Evolutionary conservation across 2,113 vertebrate genomes (phyloP), one percentile per base, ranked within the genome.

Genomic region (Saguinus midas): DNA sequence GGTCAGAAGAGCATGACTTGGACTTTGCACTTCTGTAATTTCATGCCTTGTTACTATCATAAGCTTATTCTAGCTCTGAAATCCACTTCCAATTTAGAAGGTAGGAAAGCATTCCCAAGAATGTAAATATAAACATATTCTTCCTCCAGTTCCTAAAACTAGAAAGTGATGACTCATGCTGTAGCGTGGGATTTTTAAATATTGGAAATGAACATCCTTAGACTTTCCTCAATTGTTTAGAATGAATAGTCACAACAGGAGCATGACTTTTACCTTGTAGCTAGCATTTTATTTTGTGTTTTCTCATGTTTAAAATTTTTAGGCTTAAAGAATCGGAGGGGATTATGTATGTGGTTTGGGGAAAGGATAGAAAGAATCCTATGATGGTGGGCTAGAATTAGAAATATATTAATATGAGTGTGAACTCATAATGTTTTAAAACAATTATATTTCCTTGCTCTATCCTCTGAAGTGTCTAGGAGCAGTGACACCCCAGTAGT

Each of bases 11-110:
- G 43, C 92, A 40, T 76, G 94, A 35, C 94, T 84, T 70, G 37
- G 89, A 58, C 92, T 96, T 94, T 95, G 70, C 84, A 66, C 95
- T 91, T 95, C 95, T 98, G 96, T 97, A 96, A 97, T 96, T 97
- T 96, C 96, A 97, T 87, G 92, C 95, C 94, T 90, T 87, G 89
- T 94, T 97, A 90, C 95, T 87, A 84, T 95, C 95, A 82, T 92
- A 75, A 96, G 88, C 95, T 90, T 52, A 78, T 95, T 72, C 86
- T 78, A 96, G 79, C 92, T 64, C 25, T 95, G 57, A 96, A 97
- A 94, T 89, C 92, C 87, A 87, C 94, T 91, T 97, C 92, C 81
- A 96, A 83, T 93, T 97, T 97, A 85, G 90, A 87, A 94, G 79
- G 64, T 50, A 90, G 87, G 81, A 95, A 89, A 78, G 48, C 79